These are phyloP conservation scores for Drosophila phalerata DNA, from an alignment of 2,888 invertebrate species.

Conservation along the genomic window DNA sequence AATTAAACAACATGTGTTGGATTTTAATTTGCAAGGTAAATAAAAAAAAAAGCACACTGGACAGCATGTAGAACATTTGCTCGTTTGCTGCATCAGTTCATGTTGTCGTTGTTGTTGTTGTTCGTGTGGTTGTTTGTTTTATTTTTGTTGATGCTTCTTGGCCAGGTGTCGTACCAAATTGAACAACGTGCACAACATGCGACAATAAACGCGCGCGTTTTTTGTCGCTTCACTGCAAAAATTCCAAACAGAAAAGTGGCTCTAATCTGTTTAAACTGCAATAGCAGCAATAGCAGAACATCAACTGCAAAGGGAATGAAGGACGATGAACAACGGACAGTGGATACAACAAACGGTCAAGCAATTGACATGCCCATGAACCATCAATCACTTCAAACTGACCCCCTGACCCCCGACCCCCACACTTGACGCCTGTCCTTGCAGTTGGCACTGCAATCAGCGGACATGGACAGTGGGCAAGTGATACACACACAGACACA, in stretches of 20 bases:
- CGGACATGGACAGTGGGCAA: constrained; percentile 52
- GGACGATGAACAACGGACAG: constrained; percentile 16
- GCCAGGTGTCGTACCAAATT: constrained; percentile 74
- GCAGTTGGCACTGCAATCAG: constrained; percentile 70
- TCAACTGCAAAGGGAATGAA: constrained; percentile 22
- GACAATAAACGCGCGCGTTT: constrained; percentile 65
- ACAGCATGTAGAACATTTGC: constrained; percentile 71
- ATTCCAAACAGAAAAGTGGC: constrained; percentile 66
- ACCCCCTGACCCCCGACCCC: constrained; percentile 12
- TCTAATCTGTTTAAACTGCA: constrained; percentile 81
- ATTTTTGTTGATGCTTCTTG: constrained; percentile 36
- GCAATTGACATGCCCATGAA: constrained; percentile 77
- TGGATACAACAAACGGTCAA: constrained; percentile 60
- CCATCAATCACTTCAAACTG: constrained; percentile 75
- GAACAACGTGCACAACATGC: constrained; percentile 71
- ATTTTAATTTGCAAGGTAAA: constrained; percentile 76
- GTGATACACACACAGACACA: constrained; percentile 6
- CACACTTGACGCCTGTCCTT: constrained; percentile 29
- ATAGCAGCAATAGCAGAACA: constrained; percentile 33
- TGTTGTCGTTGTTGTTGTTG: constrained; percentile 15
- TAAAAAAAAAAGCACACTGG: constrained; percentile 45
- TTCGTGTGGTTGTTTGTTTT: constrained; percentile 3
- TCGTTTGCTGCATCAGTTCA: constrained; percentile 17
- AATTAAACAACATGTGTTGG: constrained; percentile 78
- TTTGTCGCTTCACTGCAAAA: constrained; percentile 35